Evolutionary conservation across 2,888 invertebrate genomes (phyloP).

Genomic region (Agriopis aurantiaria): DNA sequence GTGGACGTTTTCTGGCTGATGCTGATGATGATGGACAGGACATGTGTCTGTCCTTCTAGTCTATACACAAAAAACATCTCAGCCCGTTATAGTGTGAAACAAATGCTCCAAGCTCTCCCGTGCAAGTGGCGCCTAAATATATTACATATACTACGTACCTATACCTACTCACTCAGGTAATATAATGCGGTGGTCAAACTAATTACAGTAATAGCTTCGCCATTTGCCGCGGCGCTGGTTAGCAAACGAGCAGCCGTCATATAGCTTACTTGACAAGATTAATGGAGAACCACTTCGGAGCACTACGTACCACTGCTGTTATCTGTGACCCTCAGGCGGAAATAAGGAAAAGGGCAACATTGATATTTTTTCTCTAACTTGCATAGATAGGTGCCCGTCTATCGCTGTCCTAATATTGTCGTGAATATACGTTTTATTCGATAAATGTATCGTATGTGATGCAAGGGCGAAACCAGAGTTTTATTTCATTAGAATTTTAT

Average conservation of each 20-base stretch:
- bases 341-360: conserved; percentile 16
- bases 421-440: too few species aligned
- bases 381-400: too few species aligned
- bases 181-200: conserved; percentile 29
- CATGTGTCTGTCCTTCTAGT: too few species aligned
- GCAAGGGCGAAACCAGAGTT: too few species aligned
- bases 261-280: conserved; percentile 35
- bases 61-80: too few species aligned
- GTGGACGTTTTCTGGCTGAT: too few species aligned
- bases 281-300: conserved; percentile 22
- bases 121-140: background rate
- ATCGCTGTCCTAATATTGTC: too few species aligned
- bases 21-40: too few species aligned
- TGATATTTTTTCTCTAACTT: background rate
- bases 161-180: conserved; percentile 2
- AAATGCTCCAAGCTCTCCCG: background rate
- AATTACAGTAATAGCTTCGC: conserved; percentile 32
- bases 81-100: too few species aligned
- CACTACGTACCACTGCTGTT: conserved; percentile 26
- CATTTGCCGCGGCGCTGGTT: conserved; percentile 29
- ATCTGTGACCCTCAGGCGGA: conserved; percentile 19
- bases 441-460: too few species aligned
- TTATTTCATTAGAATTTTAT: too few species aligned
- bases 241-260: conserved; percentile 35
- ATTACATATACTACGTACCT: background rate